Percentiles rank a stretch among this genome's conserved stretches.
Evolutionary conservation across 2,113 vertebrate genomes (phyloP).

Genomic region (Aspidoscelis tigris): DNA sequence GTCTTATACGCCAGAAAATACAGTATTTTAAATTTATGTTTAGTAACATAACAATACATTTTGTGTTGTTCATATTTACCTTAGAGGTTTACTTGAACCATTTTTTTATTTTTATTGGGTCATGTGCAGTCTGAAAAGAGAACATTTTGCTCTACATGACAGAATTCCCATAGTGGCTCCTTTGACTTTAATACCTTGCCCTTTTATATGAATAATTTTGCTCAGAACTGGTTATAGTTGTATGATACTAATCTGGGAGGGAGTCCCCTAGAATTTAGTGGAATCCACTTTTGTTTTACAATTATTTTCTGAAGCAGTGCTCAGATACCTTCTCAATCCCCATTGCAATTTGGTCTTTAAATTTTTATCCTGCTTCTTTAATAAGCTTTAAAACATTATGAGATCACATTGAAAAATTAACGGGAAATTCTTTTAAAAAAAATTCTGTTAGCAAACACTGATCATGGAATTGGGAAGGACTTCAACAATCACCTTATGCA

Average conservation of each 20-base stretch:
- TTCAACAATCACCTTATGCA: too few species aligned
- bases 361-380: background rate
- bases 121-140: background rate
- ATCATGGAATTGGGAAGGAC: too few species aligned
- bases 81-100: background rate
- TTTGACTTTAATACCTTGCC: background rate
- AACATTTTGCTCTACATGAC: background rate
- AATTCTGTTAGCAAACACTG: too few species aligned
- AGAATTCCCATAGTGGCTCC: background rate
- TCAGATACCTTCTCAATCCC: background rate
- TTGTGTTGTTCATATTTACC: slow-evolving; percentile 7
- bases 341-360: background rate
- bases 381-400: too few species aligned
- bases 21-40: slow-evolving; percentile 38
- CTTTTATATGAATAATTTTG: background rate
- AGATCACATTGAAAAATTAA: background rate
- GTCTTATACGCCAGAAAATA: too few species aligned
- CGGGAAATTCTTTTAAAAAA: background rate
- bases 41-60: background rate
- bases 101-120: background rate
- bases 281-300: background rate
- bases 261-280: background rate
- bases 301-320: background rate
- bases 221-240: background rate
- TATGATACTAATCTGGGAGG: background rate